Evolutionary conservation across 2,797 vertebrate species (phyloP), one percentile per base, ranked within the genome.

Genomic region (Pipistrellus nathusii): DNA sequence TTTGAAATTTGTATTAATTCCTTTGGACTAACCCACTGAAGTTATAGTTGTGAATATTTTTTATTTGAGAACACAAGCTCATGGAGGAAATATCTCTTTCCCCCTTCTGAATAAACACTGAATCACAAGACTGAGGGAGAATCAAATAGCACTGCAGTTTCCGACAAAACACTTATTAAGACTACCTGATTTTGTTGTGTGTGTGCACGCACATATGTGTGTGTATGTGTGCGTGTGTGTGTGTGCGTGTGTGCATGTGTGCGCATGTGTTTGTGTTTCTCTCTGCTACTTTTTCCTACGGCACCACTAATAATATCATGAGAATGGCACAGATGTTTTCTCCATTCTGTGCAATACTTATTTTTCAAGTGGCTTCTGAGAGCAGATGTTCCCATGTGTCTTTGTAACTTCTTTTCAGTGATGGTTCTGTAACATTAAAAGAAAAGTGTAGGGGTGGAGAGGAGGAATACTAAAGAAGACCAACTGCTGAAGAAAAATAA

Each of bases 291-390:
- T 94, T 76, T 92, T 93, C 35, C 95, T 85, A 55, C 32, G 5
- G 86, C 96, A 23, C 21, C 48, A 23, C 93, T 88, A 97, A 94
- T 96, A 95, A 80, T 21, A 13, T 89, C 85, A 89, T 53, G 41
- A 95, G 95, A 51, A 85, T 38, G 35, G 68, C 96, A 97, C 98
- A 98, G 98, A 97, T 98, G 98, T 97, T 98, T 96, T 95, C 97
- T 94, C 93, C 94, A 88, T 97, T 97, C 95, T 95, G 96, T 51
- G 83, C 88, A 66, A 96, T 95, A 96, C 92, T 97, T 98, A 97
- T 98, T 98, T 98, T 98, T 98, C 97, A 97, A 98, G 88, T 97
- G 96, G 96, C 91, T 98, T 98, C 98, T 96, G 93, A 96, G 95
- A 98, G 84, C 98, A 98, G 98, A 97, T 98, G 98, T 98, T 98